Evolutionary conservation across 2,113 vertebrate species (phyloP).

Genomic region (Onychorhynchus coronatus): DNA sequence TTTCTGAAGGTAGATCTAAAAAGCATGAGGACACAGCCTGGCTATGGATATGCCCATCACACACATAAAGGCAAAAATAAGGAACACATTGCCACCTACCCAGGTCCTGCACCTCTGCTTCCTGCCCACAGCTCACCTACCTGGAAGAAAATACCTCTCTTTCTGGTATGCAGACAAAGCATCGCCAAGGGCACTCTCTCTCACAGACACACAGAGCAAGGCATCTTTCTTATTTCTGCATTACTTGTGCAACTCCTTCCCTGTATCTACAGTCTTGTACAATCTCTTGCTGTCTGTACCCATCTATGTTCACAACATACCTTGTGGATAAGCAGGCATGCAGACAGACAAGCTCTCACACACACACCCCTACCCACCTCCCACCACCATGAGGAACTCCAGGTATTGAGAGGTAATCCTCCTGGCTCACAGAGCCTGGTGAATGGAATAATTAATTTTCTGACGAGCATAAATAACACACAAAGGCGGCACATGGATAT

Average conservation of each 20-base stretch:
- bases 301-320: neutral
- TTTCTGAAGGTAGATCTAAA: neutral
- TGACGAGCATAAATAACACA: neutral
- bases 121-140: neutral
- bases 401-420: constrained; percentile 32
- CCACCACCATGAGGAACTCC: neutral
- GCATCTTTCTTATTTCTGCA: neutral
- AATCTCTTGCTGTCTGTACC: neutral
- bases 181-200: neutral
- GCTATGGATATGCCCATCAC: neutral
- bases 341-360: neutral
- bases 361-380: neutral
- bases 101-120: neutral
- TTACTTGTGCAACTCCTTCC: neutral
- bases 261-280: neutral
- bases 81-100: neutral
- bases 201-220: neutral
- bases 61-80: neutral
- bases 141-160: neutral
- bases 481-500: constrained; percentile 11
- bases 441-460: constrained; percentile 51
- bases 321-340: neutral
- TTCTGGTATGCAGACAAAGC: neutral
- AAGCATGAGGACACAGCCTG: neutral
- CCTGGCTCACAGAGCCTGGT: neutral